Conservation (phyloP, 2,888 invertebrate species). For the Drosophila anomelani region DNA sequence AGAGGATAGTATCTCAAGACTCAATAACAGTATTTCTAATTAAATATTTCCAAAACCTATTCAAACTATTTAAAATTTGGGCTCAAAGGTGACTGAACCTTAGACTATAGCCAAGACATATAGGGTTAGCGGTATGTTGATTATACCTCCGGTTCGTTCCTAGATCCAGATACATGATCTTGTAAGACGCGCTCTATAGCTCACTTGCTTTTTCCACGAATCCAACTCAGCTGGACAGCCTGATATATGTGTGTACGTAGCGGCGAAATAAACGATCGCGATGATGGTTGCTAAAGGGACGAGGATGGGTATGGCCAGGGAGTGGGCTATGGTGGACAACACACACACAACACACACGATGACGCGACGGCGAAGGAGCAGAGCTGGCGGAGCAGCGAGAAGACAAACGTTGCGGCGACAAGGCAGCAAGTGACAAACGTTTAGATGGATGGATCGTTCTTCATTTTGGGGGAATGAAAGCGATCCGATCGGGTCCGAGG, state of each 20-base stretch:
- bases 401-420: slow-evolving; percentile 77
- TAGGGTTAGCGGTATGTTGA: background rate
- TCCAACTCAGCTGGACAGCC: slow-evolving; percentile 57
- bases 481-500: background rate
- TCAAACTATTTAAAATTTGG: background rate
- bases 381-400: slow-evolving; percentile 66
- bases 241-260: slow-evolving; percentile 63
- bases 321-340: background rate
- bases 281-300: slow-evolving; percentile 49
- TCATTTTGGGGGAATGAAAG: slow-evolving; percentile 52
- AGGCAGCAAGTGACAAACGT: slow-evolving; percentile 77
- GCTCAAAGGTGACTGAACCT: background rate
- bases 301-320: slow-evolving; percentile 1
- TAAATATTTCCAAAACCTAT: background rate
- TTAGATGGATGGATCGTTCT: slow-evolving; percentile 78
- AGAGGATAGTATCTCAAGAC: background rate
- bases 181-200: slow-evolving; percentile 2
- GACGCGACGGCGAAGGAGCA: slow-evolving; percentile 66
- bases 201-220: slow-evolving; percentile 23
- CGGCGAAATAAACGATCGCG: slow-evolving; percentile 62
- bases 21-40: no score
- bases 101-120: background rate
- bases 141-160: background rate
- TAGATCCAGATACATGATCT: slow-evolving; percentile 29
- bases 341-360: slow-evolving; percentile 42